These are phyloP conservation scores for Danio choprae DNA, from an alignment of 2,797 vertebrate genomes.

Conservation along the genomic window DNA sequence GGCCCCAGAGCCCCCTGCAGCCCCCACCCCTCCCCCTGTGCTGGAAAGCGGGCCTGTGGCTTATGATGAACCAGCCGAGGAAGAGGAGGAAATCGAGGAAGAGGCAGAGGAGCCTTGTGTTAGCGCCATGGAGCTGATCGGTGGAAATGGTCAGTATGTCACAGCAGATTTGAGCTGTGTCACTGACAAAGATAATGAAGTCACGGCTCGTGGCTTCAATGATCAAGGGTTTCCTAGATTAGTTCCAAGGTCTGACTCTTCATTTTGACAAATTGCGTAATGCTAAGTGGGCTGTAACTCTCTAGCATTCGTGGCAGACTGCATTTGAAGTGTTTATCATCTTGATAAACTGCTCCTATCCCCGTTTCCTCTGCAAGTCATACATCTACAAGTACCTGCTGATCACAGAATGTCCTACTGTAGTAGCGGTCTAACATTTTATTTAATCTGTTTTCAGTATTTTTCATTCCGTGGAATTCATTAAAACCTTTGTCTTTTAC, in stretches of 20 bases:
- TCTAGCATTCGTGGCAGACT: constrained; percentile 16
- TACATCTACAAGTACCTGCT: constrained; percentile 46
- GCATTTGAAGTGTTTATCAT: constrained; percentile 41
- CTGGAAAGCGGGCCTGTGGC: constrained; percentile 81
- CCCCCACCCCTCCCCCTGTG: constrained; percentile 65
- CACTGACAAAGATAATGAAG: constrained; percentile 28
- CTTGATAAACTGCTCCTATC: constrained; percentile 27
- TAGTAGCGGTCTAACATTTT: neutral
- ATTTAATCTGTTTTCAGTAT: constrained; percentile 24
- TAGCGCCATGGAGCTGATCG: constrained; percentile 90
- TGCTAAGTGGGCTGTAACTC: constrained; percentile 43
- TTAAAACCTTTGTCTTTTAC: constrained; percentile 27
- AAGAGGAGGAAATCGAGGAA: constrained; percentile 81
- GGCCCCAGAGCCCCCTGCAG: constrained; percentile 33
- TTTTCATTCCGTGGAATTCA: constrained; percentile 7
- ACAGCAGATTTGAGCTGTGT: neutral
- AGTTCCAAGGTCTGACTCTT: constrained; percentile 31
- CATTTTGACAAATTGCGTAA: constrained; percentile 33
- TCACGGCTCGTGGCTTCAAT: constrained; percentile 3
- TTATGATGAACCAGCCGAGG: constrained; percentile 74
- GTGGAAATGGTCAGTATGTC: constrained; percentile 76
- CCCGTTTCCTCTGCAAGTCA: constrained; percentile 6
- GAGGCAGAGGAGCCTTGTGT: constrained; percentile 90
- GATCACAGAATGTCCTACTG: constrained; percentile 29
- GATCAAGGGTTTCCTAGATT: constrained; percentile 46